Conservation (phyloP, 1,140 invertebrate genomes). For the Scylla paramamosain region DNA sequence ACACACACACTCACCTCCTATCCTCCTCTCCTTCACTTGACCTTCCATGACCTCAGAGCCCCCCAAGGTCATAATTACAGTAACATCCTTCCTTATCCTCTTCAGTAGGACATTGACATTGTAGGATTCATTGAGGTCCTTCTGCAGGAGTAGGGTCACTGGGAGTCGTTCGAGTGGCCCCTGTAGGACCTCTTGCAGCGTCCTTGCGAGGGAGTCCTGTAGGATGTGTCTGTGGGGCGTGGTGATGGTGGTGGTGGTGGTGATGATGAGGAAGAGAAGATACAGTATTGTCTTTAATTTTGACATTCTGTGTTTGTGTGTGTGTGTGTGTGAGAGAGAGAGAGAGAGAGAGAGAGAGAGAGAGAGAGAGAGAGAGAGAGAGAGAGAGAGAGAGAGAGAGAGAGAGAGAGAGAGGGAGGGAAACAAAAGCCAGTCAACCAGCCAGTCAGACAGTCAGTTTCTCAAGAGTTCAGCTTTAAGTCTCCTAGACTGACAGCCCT, state of each 20-base stretch:
- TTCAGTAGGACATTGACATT: not conserved
- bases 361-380: constrained; percentile 31
- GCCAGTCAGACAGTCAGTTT: too few species aligned
- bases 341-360: constrained; percentile 56
- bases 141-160: not conserved
- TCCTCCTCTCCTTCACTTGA: too few species aligned
- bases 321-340: constrained; percentile 16
- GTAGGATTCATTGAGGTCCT: not conserved
- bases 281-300: not conserved
- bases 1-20: too few species aligned
- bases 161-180: not conserved
- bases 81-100: not conserved
- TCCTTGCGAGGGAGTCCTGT: not conserved
- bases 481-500: too few species aligned
- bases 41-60: not conserved
- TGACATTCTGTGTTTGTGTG: not conserved
- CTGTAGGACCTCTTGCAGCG: not conserved
- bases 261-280: not conserved
- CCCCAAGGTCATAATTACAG: not conserved
- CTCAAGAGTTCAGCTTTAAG: too few species aligned
- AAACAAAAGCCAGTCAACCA: too few species aligned
- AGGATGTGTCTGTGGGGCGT: not conserved
- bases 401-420: not conserved
- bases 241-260: not conserved
- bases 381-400: constrained; percentile 29